These are phyloP conservation scores for Phrynosoma platyrhinos DNA, from an alignment of 2,113 vertebrate species.

Conservation along the genomic window DNA sequence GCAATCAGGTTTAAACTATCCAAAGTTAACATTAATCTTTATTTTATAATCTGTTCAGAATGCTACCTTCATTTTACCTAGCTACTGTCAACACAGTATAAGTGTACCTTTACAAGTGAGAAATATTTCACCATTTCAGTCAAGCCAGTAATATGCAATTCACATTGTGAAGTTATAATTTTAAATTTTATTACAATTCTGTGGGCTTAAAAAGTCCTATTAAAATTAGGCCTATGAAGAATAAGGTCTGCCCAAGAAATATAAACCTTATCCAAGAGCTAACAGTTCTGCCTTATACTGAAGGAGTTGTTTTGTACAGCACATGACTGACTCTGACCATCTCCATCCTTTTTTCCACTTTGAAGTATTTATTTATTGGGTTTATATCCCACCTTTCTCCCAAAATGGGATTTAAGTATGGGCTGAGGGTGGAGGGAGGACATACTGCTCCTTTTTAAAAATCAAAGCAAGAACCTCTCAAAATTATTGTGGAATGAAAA, in stretches of 20 bases:
- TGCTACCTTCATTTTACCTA: slow-evolving; percentile 62
- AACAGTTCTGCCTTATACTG: background rate
- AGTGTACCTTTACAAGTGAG: slow-evolving; percentile 39
- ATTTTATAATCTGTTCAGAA: slow-evolving; percentile 66
- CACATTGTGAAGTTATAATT: slow-evolving; percentile 31
- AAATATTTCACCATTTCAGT: slow-evolving; percentile 29
- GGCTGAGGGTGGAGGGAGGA: too few species aligned
- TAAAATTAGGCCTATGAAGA: slow-evolving; percentile 46
- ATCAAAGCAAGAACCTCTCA: background rate
- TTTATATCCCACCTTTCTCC: too few species aligned
- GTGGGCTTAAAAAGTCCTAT: background rate
- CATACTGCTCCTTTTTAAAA: too few species aligned
- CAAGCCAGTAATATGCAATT: background rate
- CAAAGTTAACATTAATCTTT: slow-evolving; percentile 73
- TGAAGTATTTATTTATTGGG: too few species aligned
- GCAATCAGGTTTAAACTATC: slow-evolving; percentile 73
- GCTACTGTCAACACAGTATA: slow-evolving; percentile 50
- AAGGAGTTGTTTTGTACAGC: background rate
- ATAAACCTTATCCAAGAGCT: slow-evolving; percentile 13
- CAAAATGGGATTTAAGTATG: too few species aligned
- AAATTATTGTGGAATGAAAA: background rate
- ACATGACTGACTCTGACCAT: background rate
- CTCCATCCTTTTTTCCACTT: background rate
- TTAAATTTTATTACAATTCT: slow-evolving; percentile 31
- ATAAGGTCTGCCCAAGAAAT: background rate